Conservation (phyloP, 2,888 invertebrate species). For the Megaustenia siamemsis region DNA sequence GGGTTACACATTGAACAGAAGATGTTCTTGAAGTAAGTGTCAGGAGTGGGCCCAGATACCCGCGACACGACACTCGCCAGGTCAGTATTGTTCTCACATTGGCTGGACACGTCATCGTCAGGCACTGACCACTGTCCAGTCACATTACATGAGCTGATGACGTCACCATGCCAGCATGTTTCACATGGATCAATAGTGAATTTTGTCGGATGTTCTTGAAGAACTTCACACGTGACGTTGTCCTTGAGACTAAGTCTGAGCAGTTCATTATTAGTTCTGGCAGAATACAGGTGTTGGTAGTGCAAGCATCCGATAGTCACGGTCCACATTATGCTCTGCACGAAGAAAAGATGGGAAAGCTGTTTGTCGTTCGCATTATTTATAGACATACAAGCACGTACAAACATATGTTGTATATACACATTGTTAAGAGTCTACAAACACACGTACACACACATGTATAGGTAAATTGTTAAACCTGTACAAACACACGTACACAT, state of each 20-base stretch:
- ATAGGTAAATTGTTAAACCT: too few relatives aligned
- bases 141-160: conserved; percentile 6
- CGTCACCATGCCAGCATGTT: neutral
- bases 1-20: conserved; percentile 44
- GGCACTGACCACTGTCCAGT: neutral
- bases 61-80: neutral
- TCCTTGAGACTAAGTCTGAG: neutral
- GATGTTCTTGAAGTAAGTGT: conserved; percentile 15
- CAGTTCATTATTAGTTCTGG: conserved; percentile 21
- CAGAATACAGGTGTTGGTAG: conserved; percentile 32
- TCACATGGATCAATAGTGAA: neutral
- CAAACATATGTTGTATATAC: too few relatives aligned
- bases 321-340: neutral
- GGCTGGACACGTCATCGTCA: neutral
- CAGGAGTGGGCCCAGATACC: neutral
- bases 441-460: conserved; percentile 18
- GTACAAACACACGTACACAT: neutral
- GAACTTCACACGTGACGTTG: neutral
- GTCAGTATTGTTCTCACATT: neutral
- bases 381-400: too few relatives aligned
- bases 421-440: neutral
- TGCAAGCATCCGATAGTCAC: conserved; percentile 19
- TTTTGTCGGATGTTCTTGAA: neutral
- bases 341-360: too few relatives aligned
- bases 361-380: too few relatives aligned